A percentile compares a stretch with the other conserved stretches of the same genome.
These are phyloP conservation scores for Metridium senile DNA, from an alignment of 92 coral and sea anemone species.

Conservation along the genomic window DNA sequence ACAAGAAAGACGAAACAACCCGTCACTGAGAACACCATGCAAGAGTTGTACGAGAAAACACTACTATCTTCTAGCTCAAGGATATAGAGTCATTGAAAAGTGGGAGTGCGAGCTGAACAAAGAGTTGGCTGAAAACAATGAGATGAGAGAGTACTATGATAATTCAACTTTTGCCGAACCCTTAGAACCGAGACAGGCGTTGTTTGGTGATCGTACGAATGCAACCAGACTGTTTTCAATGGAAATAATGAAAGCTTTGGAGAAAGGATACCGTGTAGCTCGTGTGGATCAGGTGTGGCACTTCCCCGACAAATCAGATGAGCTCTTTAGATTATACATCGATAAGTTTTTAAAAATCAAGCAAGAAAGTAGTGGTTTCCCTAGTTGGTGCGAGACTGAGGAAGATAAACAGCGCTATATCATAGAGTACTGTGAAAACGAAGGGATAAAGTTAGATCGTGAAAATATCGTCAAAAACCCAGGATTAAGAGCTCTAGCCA, in stretches of 20 bases:
- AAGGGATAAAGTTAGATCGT: conserved; percentile 39
- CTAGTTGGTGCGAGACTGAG: conserved; percentile 42
- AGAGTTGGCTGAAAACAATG: conserved; percentile 6
- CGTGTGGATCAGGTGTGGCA: conserved; percentile 60
- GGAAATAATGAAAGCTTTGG: conserved; percentile 24
- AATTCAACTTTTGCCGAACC: conserved; percentile 17
- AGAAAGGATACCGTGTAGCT: conserved; percentile 28
- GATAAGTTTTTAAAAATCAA: conserved; percentile 59
- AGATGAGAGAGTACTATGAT: conserved; percentile 27
- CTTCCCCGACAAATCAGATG: conserved; percentile 29
- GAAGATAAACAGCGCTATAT: conserved; percentile 40
- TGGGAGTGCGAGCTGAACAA: conserved; percentile 52
- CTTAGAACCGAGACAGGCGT: conserved; percentile 22
- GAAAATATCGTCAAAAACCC: conserved; percentile 35
- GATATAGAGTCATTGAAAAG: conserved; percentile 38
- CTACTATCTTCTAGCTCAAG: conserved; percentile 9
- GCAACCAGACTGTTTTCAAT: conserved; percentile 34
- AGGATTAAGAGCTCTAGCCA: conserved; percentile 50
- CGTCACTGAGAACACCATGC: conserved; percentile 26
- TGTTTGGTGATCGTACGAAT: conserved; percentile 38
- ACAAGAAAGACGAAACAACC: conserved; percentile 30
- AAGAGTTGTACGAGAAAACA: conserved; percentile 42
- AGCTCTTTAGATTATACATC: conserved; percentile 41
- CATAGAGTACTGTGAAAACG: conserved; percentile 28
- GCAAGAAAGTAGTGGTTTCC: conserved; percentile 53